phyloP scores from a whole-genome alignment of 2,113 vertebrate genomes.

The Mus pahari region DNA sequence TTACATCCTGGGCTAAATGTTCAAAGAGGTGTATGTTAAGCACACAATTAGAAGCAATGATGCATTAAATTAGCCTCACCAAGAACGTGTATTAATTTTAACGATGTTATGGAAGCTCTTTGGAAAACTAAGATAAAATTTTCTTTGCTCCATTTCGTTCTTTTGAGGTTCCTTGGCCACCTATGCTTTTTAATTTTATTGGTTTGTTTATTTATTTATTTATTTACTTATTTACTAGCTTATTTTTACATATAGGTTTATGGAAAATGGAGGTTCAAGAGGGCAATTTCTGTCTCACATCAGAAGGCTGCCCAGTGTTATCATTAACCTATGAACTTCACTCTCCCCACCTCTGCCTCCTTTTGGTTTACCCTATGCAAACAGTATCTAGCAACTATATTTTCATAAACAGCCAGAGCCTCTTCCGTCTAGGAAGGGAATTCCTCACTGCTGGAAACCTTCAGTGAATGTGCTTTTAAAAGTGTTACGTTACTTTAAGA shows the following conservation, averaged over 20 bases:
- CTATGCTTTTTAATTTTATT: not conserved
- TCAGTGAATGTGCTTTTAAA: slow-evolving; percentile 20
- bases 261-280: slow-evolving; percentile 54
- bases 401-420: slow-evolving; percentile 44
- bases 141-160: slow-evolving; percentile 40
- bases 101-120: slow-evolving; percentile 60
- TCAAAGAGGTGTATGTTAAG: slow-evolving; percentile 75
- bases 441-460: slow-evolving; percentile 57
- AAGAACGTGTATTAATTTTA: slow-evolving; percentile 79
- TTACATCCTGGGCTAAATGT: slow-evolving; percentile 79
- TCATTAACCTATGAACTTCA: slow-evolving; percentile 65
- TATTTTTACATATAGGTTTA: slow-evolving; percentile 53
- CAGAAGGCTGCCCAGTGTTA: slow-evolving; percentile 24
- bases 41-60: slow-evolving; percentile 79
- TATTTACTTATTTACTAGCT: no score
- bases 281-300: slow-evolving; percentile 31
- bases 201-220: not conserved
- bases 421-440: slow-evolving; percentile 58
- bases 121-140: slow-evolving; percentile 73
- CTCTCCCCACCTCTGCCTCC: not conserved
- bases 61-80: slow-evolving; percentile 80
- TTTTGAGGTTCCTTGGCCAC: slow-evolving; percentile 37
- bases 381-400: slow-evolving; percentile 53
- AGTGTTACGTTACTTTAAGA: not conserved
- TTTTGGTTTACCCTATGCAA: slow-evolving; percentile 56